Conservation (phyloP, 2,888 invertebrate genomes). For the Nomada lathburiana region DNA sequence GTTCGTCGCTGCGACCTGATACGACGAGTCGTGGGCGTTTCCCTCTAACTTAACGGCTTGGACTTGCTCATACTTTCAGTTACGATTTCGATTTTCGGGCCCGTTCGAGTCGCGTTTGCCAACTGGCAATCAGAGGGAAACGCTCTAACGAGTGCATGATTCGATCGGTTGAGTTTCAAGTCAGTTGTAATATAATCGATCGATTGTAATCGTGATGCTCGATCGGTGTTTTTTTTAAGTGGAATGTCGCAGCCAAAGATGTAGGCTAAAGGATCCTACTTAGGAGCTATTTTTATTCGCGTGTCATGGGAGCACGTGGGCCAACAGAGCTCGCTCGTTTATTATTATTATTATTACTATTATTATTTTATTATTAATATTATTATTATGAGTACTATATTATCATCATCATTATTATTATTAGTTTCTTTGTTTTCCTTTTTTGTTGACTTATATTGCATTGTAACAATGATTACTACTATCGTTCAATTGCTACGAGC, state of each 20-base stretch:
- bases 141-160: constrained; percentile 29
- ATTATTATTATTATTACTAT: constrained; percentile 45
- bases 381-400: constrained; percentile 41
- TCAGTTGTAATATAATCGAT: constrained; percentile 57
- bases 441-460: constrained; percentile 50
- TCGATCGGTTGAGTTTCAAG: constrained; percentile 49
- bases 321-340: constrained; percentile 44
- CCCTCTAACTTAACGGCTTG: constrained; percentile 14
- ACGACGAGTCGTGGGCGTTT: constrained; percentile 20
- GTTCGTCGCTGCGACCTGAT: constrained; percentile 53
- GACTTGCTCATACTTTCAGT: constrained; percentile 9
- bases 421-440: constrained; percentile 30
- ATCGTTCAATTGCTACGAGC: constrained; percentile 56
- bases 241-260: constrained; percentile 46
- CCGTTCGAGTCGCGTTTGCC: neutral
- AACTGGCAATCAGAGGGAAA: constrained; percentile 26
- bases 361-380: constrained; percentile 33
- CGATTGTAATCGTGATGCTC: constrained; percentile 34
- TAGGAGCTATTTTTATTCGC: constrained; percentile 56
- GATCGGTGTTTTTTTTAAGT: constrained; percentile 11
- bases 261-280: constrained; percentile 42
- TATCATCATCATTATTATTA: constrained; percentile 25
- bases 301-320: constrained; percentile 50
- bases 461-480: constrained; percentile 62
- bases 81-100: neutral